phyloP scores from a whole-genome alignment of 2,888 invertebrate genomes.

The Lamellibrachia satsuma region DNA sequence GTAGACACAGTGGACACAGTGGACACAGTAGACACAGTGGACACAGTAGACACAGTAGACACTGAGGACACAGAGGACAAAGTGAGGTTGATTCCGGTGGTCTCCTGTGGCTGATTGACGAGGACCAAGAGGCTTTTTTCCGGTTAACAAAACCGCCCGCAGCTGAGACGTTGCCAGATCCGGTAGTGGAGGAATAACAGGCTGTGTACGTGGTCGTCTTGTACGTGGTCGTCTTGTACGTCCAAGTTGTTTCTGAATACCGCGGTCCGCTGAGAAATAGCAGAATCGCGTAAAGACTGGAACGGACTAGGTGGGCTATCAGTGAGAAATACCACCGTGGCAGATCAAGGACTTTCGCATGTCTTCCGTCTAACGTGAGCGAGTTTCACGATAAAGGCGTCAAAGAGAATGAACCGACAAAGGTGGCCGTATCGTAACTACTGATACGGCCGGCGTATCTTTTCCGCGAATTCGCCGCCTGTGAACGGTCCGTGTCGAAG shows the following conservation, averaged over 20 bases:
- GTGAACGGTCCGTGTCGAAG: too few relatives aligned
- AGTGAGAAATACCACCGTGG: not conserved
- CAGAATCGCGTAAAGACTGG: not conserved
- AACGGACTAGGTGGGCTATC: not conserved
- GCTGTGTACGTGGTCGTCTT: not conserved
- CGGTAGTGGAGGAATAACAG: not conserved
- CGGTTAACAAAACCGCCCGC: not conserved
- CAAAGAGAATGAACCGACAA: not conserved
- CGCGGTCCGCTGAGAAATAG: not conserved
- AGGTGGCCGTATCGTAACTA: not conserved
- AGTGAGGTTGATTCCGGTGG: not conserved
- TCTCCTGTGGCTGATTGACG: not conserved
- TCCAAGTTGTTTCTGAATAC: not conserved
- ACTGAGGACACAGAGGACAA: not conserved
- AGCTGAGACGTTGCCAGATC: not conserved
- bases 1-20: too few relatives aligned
- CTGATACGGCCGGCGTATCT: not conserved
- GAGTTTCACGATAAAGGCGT: not conserved
- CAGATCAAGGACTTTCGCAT: not conserved
- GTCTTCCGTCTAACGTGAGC: not conserved
- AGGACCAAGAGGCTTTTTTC: not conserved
- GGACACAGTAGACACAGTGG: too few relatives aligned
- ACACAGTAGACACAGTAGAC: not conserved
- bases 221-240: not conserved
- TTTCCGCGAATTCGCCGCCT: not conserved